These are phyloP conservation scores for Spisula solida DNA, from an alignment of 2,888 invertebrate species.

Conservation along the genomic window DNA sequence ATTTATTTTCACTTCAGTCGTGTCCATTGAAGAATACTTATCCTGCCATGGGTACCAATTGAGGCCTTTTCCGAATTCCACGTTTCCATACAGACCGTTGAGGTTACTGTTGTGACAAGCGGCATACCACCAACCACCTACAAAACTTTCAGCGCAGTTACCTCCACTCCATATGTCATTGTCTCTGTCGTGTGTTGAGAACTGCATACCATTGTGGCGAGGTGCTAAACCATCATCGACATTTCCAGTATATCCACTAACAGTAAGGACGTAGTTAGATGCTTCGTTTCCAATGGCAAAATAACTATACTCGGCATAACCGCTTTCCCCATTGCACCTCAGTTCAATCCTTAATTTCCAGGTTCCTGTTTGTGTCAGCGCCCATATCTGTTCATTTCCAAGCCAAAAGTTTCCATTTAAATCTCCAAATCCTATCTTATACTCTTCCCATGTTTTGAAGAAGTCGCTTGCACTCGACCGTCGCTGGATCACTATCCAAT, in stretches of 20 bases:
- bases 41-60: constrained; percentile 38
- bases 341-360: constrained; percentile 21
- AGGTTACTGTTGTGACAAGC: constrained; percentile 46
- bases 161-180: background rate
- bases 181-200: constrained; percentile 55
- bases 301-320: constrained; percentile 12
- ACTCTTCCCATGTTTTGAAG: constrained; percentile 30
- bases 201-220: background rate
- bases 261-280: background rate
- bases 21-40: background rate
- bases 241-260: background rate
- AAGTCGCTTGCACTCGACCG: constrained; percentile 1
- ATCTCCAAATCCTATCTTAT: constrained; percentile 17
- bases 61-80: constrained; percentile 31
- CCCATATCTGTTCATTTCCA: constrained; percentile 18
- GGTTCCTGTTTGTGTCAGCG: background rate
- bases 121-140: constrained; percentile 64
- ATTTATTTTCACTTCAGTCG: constrained; percentile 40
- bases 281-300: background rate
- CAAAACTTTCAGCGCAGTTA: constrained; percentile 41
- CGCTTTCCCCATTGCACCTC: background rate
- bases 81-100: constrained; percentile 54
- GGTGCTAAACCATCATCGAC: background rate
- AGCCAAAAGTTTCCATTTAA: constrained; percentile 6
- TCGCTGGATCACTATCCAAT: constrained; percentile 25